A percentile compares a stretch with the other conserved stretches of the same genome.
These are phyloP conservation scores for Protosalanx chinensis DNA, from an alignment of 2,797 vertebrate genomes.

Conservation along the genomic window DNA sequence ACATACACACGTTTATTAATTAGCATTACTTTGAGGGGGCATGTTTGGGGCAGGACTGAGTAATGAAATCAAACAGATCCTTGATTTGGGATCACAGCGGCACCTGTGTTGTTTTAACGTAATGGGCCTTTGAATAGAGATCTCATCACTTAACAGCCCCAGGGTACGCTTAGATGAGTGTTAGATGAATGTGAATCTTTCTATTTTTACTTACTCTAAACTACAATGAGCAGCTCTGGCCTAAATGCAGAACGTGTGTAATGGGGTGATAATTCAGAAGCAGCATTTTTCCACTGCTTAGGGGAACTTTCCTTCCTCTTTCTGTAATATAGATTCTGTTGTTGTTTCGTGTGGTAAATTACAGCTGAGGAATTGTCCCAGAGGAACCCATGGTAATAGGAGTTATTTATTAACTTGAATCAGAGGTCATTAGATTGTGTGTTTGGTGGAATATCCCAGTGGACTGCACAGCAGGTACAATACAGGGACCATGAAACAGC, in stretches of 20 bases:
- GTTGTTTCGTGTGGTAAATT: constrained; percentile 49
- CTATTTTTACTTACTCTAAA: constrained; percentile 46
- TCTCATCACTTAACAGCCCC: constrained; percentile 48
- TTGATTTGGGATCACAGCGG: constrained; percentile 34
- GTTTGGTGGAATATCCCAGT: constrained; percentile 27
- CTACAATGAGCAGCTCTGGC: constrained; percentile 53
- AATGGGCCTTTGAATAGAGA: constrained; percentile 43
- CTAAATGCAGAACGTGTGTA: constrained; percentile 59
- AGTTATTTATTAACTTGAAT: constrained; percentile 37
- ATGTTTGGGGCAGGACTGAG: no score
- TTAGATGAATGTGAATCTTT: constrained; percentile 42
- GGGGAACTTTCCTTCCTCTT: constrained; percentile 33
- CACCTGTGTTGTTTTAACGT: constrained; percentile 44
- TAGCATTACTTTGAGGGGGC: no score
- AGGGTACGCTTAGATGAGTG: constrained; percentile 59
- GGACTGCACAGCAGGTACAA: constrained; percentile 15
- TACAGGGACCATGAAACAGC: background rate
- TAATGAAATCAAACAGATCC: constrained; percentile 20
- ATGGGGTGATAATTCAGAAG: constrained; percentile 72
- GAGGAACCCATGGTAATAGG: constrained; percentile 41
- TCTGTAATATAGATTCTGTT: constrained; percentile 55
- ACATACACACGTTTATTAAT: no score
- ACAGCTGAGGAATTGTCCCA: constrained; percentile 45
- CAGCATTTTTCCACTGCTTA: constrained; percentile 35
- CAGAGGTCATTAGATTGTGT: constrained; percentile 24